Evolutionary conservation across 1,140 invertebrate genomes (phyloP).

Genomic region (Drosophila navojoa): DNA sequence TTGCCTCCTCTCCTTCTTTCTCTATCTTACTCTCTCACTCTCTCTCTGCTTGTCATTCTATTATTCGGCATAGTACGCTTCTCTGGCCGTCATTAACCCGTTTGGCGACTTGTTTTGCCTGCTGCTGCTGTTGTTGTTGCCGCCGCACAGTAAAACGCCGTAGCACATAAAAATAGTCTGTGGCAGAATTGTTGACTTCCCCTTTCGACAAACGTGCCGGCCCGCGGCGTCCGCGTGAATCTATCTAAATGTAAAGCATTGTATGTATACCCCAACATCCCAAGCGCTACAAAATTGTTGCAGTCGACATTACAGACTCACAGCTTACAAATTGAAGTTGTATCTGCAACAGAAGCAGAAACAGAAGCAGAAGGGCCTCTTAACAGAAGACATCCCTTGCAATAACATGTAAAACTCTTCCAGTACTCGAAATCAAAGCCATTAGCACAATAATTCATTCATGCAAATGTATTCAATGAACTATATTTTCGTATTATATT

Average conservation of each 20-base stretch:
- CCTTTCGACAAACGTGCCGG: slow-evolving; percentile 40
- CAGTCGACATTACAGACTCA: slow-evolving; percentile 8
- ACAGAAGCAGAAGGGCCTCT: neutral
- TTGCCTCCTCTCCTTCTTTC: neutral
- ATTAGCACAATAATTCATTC: too few relatives aligned
- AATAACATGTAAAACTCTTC: slow-evolving; percentile 6
- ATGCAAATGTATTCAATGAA: too few relatives aligned
- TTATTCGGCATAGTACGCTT: slow-evolving; percentile 29
- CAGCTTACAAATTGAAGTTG: neutral
- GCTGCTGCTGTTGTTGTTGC: slow-evolving; percentile 1
- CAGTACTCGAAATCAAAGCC: slow-evolving; percentile 1
- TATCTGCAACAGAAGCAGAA: neutral
- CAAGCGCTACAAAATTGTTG: slow-evolving; percentile 18
- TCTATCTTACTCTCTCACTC: neutral
- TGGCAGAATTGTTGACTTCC: slow-evolving; percentile 53
- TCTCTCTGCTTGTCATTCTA: slow-evolving; percentile 8
- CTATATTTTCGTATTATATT: too few relatives aligned
- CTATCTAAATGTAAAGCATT: slow-evolving; percentile 25
- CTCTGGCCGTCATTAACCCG: slow-evolving; percentile 54
- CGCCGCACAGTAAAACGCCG: slow-evolving; percentile 10
- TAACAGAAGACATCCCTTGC: neutral
- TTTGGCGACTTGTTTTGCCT: slow-evolving; percentile 57
- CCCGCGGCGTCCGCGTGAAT: slow-evolving; percentile 34
- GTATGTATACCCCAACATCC: slow-evolving; percentile 7
- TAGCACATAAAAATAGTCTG: slow-evolving; percentile 52